phyloP scores from a whole-genome alignment of 1,140 invertebrate genomes.

The Trinorchestia longiramus region DNA sequence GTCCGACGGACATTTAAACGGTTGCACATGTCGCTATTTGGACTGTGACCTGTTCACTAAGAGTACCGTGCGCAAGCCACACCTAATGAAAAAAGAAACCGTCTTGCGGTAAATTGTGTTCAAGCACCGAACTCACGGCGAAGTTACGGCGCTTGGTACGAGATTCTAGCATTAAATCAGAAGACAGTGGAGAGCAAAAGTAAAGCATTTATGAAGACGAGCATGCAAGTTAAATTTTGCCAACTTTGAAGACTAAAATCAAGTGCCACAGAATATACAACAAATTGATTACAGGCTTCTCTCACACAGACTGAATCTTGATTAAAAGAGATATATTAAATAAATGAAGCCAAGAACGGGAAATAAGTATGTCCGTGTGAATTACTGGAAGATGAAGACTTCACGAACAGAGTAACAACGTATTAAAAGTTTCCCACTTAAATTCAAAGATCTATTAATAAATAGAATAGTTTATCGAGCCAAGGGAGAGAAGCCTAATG shows the following conservation, averaged over 20 bases:
- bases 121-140: neutral
- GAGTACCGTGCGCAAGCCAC: neutral
- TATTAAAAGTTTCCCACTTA: neutral
- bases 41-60: neutral
- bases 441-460: neutral
- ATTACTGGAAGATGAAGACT: neutral
- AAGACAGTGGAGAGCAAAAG: neutral
- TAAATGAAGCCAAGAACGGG: neutral
- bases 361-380: neutral
- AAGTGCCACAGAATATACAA: neutral
- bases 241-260: neutral
- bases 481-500: neutral
- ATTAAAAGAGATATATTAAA: neutral
- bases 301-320: neutral
- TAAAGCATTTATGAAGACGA: neutral
- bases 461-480: neutral
- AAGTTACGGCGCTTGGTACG: neutral
- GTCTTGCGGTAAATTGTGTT: neutral
- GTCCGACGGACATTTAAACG: neutral
- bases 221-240: neutral
- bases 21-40: neutral
- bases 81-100: neutral
- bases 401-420: neutral
- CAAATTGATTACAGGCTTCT: neutral
- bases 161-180: neutral